Conservation (phyloP, 2,797 vertebrate genomes). For the Notolabrus celidotus region DNA sequence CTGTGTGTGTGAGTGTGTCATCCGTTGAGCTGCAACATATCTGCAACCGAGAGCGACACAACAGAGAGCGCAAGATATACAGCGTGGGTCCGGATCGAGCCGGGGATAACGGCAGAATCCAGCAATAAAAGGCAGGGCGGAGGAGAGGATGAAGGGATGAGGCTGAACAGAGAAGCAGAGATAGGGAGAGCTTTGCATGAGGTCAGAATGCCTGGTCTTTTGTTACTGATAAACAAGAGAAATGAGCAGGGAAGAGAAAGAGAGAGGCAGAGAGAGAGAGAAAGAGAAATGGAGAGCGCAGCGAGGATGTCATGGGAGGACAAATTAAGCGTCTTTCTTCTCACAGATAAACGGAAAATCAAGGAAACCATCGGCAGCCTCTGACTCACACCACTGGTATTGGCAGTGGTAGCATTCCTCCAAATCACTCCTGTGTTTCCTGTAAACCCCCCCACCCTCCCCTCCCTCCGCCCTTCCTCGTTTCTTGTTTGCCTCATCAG, state of each 20-base stretch:
- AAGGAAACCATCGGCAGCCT: slow-evolving; percentile 40
- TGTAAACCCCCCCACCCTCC: slow-evolving; percentile 19
- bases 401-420: slow-evolving; percentile 43
- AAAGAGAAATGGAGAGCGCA: slow-evolving; percentile 2
- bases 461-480: background rate
- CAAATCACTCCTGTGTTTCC: slow-evolving; percentile 54
- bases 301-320: slow-evolving; percentile 44
- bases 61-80: slow-evolving; percentile 52
- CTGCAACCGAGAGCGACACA: slow-evolving; percentile 58
- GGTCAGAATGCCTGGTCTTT: slow-evolving; percentile 51
- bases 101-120: slow-evolving; percentile 64
- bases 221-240: slow-evolving; percentile 58
- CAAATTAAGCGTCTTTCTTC: slow-evolving; percentile 45
- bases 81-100: slow-evolving; percentile 57
- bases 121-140: slow-evolving; percentile 63
- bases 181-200: slow-evolving; percentile 63
- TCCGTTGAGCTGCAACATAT: slow-evolving; percentile 54
- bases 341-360: slow-evolving; percentile 39
- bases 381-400: slow-evolving; percentile 45
- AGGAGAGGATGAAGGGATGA: slow-evolving; percentile 71
- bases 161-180: slow-evolving; percentile 51
- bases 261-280: background rate
- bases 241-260: slow-evolving; percentile 42
- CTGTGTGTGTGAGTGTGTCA: slow-evolving; percentile 15
- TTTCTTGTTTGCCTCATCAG: slow-evolving; percentile 56